Evolutionary conservation across 2,888 invertebrate species (phyloP).

Genomic region (Mactromeris polynyma): DNA sequence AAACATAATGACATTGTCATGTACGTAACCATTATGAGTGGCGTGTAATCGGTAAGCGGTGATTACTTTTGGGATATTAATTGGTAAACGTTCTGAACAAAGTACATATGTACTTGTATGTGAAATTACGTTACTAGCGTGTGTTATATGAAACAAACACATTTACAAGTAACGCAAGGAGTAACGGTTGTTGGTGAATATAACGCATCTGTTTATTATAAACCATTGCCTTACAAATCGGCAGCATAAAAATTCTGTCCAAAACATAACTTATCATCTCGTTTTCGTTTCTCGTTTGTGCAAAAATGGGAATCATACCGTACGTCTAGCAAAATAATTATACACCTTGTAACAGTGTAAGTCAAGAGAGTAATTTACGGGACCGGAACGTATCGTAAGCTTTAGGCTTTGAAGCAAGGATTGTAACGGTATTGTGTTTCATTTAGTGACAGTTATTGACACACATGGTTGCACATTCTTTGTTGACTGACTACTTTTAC

Average conservation of each 20-base stretch:
- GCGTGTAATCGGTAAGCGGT: neutral
- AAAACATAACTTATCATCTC: constrained; percentile 22
- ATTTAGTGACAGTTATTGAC: no score
- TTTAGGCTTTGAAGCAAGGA: neutral
- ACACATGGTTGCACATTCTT: no score
- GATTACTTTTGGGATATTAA: neutral
- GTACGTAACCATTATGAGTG: neutral
- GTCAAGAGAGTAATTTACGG: neutral
- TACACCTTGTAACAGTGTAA: neutral
- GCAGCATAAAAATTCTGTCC: constrained; percentile 51
- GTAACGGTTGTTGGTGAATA: constrained; percentile 11
- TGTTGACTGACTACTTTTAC: neutral
- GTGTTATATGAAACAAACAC: neutral
- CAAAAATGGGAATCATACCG: constrained; percentile 15
- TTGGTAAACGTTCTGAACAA: neutral
- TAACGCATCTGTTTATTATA: constrained; percentile 4
- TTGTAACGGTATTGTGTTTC: neutral
- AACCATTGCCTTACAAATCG: constrained; percentile 42
- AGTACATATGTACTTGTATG: neutral
- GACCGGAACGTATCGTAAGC: neutral
- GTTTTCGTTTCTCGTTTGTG: constrained; percentile 18
- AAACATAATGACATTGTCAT: neutral
- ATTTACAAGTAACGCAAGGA: neutral
- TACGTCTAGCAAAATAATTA: neutral
- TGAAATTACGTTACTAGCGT: neutral